Evolutionary conservation across 2,888 invertebrate species (phyloP).

Genomic region (Drosophila lacicola): DNA sequence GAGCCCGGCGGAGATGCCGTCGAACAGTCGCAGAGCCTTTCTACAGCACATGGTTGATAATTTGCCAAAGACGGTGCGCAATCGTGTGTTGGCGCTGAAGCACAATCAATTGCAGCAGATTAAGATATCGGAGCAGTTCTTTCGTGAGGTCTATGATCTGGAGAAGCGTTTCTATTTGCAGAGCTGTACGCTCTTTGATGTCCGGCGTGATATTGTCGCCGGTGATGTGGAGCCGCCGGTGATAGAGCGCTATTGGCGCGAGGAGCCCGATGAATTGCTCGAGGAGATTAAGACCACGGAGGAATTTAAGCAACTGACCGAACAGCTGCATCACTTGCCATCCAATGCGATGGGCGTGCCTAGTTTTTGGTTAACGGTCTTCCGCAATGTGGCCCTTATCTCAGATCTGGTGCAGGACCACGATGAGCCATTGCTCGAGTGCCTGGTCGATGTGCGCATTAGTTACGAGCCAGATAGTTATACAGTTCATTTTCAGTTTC

Average conservation of each 20-base stretch:
- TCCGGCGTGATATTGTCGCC: conserved; percentile 53
- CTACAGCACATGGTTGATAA: conserved; percentile 57
- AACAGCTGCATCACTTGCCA: conserved; percentile 40
- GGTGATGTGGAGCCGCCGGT: conserved; percentile 55
- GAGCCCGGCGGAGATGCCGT: conserved; percentile 52
- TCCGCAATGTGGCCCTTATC: conserved; percentile 64
- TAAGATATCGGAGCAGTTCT: conserved; percentile 60
- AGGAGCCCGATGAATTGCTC: conserved; percentile 42
- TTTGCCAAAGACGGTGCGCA: conserved; percentile 46
- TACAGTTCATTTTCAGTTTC: conserved; percentile 55
- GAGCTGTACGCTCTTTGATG: conserved; percentile 56
- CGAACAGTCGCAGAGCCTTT: conserved; percentile 51
- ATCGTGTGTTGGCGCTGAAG: conserved; percentile 56
- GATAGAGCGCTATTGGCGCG: conserved; percentile 47
- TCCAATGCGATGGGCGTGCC: conserved; percentile 51
- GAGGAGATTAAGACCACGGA: conserved; percentile 55
- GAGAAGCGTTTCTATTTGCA: conserved; percentile 58
- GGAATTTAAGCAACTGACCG: conserved; percentile 51
- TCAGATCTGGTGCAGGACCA: conserved; percentile 68
- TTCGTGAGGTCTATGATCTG: conserved; percentile 57
- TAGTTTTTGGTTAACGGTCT: conserved; percentile 68
- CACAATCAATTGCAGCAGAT: conserved; percentile 61
- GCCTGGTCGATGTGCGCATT: conserved; percentile 57
- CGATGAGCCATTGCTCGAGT: conserved; percentile 63
- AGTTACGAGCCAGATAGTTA: conserved; percentile 61